A percentile compares a stretch with the other conserved stretches of the same genome.
Evolutionary conservation across 2,113 vertebrate genomes (phyloP).

Genomic region (Vulpes ferrilata): DNA sequence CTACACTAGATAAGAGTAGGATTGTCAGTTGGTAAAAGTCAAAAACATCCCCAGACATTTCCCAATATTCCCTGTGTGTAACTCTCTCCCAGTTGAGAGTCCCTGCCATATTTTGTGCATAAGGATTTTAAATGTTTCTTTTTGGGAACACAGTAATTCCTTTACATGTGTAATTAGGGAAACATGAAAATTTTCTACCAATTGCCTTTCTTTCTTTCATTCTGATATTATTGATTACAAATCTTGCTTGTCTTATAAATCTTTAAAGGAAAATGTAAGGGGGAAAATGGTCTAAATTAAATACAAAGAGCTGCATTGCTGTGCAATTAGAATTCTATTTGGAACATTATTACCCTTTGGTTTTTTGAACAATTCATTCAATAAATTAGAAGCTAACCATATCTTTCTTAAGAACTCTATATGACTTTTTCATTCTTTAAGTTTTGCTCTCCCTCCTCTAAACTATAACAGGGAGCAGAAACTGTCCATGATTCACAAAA

Average conservation of each 20-base stretch:
- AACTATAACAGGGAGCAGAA: background rate
- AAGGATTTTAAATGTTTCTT: background rate
- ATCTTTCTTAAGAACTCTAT: slow-evolving; percentile 38
- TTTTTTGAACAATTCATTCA: slow-evolving; percentile 58
- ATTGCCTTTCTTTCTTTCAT: slow-evolving; percentile 20
- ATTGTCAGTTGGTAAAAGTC: background rate
- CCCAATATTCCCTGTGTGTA: background rate
- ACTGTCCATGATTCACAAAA: background rate
- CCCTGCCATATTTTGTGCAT: background rate
- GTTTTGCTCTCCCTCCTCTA: background rate
- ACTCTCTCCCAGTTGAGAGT: background rate
- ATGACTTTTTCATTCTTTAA: slow-evolving; percentile 48
- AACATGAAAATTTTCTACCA: background rate
- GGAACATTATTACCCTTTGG: slow-evolving; percentile 33
- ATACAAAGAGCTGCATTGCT: slow-evolving; percentile 42
- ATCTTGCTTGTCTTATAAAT: slow-evolving; percentile 8
- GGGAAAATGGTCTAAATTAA: background rate
- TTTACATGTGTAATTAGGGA: background rate
- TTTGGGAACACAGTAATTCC: slow-evolving; percentile 19
- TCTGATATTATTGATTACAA: slow-evolving; percentile 47
- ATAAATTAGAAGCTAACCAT: slow-evolving; percentile 26
- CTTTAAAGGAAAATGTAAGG: slow-evolving; percentile 14
- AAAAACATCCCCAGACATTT: background rate
- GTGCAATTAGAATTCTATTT: slow-evolving; percentile 66
- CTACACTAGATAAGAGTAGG: background rate